Evolutionary conservation across 1,140 invertebrate species (phyloP).

Genomic region (Nephotettix cincticeps): DNA sequence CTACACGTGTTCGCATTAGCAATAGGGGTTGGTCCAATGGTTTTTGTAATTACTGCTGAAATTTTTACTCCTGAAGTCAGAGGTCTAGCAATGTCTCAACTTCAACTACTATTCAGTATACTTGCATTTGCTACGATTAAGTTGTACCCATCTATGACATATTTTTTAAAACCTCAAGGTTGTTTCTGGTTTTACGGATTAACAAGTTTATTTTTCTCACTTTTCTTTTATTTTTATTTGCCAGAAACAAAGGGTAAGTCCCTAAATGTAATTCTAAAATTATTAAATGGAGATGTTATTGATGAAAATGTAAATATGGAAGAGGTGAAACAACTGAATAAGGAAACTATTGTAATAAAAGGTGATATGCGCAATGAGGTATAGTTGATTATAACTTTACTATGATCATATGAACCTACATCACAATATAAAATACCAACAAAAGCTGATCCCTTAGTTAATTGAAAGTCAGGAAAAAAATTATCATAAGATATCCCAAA

Average conservation of each 20-base stretch:
- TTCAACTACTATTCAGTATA: neutral
- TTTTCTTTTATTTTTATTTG: slow-evolving; percentile 18
- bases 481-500: no score
- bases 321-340: neutral
- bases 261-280: slow-evolving; percentile 27
- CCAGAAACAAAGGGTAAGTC: slow-evolving; percentile 32
- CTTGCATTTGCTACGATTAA: slow-evolving; percentile 28
- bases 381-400: no score
- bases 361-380: no score
- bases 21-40: slow-evolving; percentile 26
- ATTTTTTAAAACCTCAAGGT: slow-evolving; percentile 22
- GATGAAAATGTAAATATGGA: neutral
- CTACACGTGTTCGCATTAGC: slow-evolving; percentile 10
- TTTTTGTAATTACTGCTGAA: slow-evolving; percentile 29
- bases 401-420: no score
- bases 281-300: neutral
- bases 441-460: no score
- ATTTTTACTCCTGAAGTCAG: slow-evolving; percentile 28
- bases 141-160: slow-evolving; percentile 24
- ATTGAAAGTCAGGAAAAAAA: no score
- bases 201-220: slow-evolving; percentile 23
- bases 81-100: slow-evolving; percentile 16
- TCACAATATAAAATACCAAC: no score
- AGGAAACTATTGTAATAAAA: neutral
- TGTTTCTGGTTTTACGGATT: slow-evolving; percentile 30